Evolutionary conservation across 64 coral and sea anemone species (phyloP).

Genomic region (Dendrophyllia cribrosa): DNA sequence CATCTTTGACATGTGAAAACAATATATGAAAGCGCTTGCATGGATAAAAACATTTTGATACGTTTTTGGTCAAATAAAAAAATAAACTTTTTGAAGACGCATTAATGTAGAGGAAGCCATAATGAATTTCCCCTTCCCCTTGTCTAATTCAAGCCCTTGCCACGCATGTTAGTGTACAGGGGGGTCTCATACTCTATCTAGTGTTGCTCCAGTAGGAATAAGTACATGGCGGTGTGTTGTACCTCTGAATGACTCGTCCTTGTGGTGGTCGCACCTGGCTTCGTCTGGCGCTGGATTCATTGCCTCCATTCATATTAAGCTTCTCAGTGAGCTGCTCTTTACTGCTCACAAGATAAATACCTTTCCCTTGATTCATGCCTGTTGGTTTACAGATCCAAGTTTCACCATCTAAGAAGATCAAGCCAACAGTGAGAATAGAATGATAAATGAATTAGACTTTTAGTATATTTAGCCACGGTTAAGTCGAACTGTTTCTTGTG

Average conservation of each 20-base stretch:
- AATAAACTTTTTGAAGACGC: too few relatives aligned
- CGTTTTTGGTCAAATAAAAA: too few relatives aligned
- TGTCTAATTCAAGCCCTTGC: too few relatives aligned
- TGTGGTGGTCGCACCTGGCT: constrained; percentile 55
- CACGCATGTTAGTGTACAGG: too few relatives aligned
- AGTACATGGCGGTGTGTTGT: neutral
- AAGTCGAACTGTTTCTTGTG: neutral
- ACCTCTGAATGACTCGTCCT: constrained; percentile 95
- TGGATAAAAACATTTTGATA: too few relatives aligned
- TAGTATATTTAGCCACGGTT: neutral
- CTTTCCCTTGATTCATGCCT: constrained; percentile 96
- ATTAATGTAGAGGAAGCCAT: too few relatives aligned
- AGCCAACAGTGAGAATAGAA: neutral
- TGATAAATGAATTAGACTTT: neutral
- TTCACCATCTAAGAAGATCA: constrained; percentile 80
- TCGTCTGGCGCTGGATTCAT: neutral
- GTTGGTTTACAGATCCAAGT: constrained; percentile 99
- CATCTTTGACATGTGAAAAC: too few relatives aligned
- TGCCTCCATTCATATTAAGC: constrained; percentile 52
- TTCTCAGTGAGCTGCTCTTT: constrained; percentile 74
- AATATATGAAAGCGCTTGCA: too few relatives aligned
- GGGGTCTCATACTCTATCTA: too few relatives aligned
- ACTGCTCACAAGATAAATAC: constrained; percentile 88
- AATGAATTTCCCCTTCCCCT: too few relatives aligned
- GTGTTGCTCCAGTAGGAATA: too few relatives aligned